Evolutionary conservation across 2,888 invertebrate genomes (phyloP), one percentile per base, ranked within the genome.

Genomic region (Caenorhabditis panamensis): DNA sequence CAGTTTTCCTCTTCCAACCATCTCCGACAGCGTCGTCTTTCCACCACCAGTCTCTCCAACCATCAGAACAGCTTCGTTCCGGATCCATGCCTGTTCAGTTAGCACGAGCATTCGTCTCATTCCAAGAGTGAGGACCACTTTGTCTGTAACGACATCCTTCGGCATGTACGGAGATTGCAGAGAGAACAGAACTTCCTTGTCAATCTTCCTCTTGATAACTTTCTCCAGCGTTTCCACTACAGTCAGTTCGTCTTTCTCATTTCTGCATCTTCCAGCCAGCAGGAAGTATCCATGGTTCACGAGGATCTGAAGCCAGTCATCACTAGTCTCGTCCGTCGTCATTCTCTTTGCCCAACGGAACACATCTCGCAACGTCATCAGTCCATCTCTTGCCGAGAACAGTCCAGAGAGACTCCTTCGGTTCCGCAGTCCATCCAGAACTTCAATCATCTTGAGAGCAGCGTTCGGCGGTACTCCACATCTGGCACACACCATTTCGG

Each of bases 41-140:
- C 89, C 90, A n/a, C 88, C 87, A 11, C 93, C 99, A 0, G 99
- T 99, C 91, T 97, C 97, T 11, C 99, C 99, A 0, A 99, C 96
- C 51, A 99, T 92, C 56, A 99, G 92, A 0, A 97, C 95, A 0
- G 99, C 98, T 91, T 99, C 99, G 87, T 95, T 94, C 89, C 96
- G 98, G 84, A 94, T 94, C 86, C 96, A 93, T 0, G 97, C 95
- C 76, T 97, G 92, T 9, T 93, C 93, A 63, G 93, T 92, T 61
- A 94, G 90, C 26, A 94, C 93, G n/a, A 93, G 93, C 87, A 94
- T 91, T 82, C 93, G 72, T 47, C 96, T 93, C 95, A 97, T 95
- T 89, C 95, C 95, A 85, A 94, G 94, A 0, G 99, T 99, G 96
- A 97, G 97, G 0, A 98, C 96, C 22, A 99, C 94, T 90, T 96